Conservation (phyloP, 2,113 vertebrate genomes). For the Oreochromis spilurus region DNA sequence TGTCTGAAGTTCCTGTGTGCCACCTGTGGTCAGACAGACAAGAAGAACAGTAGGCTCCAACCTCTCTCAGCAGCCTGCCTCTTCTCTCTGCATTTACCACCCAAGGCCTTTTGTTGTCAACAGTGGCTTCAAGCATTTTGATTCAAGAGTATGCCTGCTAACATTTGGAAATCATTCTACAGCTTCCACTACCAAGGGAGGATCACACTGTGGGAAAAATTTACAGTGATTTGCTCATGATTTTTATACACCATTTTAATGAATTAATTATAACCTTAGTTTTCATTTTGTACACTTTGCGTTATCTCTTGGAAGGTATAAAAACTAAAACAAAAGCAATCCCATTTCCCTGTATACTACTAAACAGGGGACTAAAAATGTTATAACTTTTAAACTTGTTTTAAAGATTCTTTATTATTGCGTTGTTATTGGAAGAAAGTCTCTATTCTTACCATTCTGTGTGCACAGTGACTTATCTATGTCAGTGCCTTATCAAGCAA, state of each 20-base stretch:
- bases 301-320: slow-evolving; percentile 12
- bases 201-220: neutral
- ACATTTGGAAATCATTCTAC: slow-evolving; percentile 3
- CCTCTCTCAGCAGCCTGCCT: slow-evolving; percentile 9
- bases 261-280: neutral
- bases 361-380: neutral
- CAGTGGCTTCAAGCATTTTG: slow-evolving; percentile 32
- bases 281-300: slow-evolving; percentile 12
- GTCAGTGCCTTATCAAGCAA: slow-evolving; percentile 75
- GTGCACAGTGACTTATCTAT: slow-evolving; percentile 48
- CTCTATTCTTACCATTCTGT: slow-evolving; percentile 2
- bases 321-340: neutral
- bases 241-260: slow-evolving; percentile 2
- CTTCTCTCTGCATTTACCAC: neutral
- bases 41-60: slow-evolving; percentile 23
- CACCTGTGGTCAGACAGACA: slow-evolving; percentile 19
- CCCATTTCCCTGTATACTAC: neutral
- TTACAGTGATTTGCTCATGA: neutral
- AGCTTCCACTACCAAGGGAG: slow-evolving; percentile 13
- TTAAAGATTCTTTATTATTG: neutral
- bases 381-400: neutral
- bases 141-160: slow-evolving; percentile 16
- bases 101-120: slow-evolving; percentile 25
- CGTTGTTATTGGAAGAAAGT: neutral
- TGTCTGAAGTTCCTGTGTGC: slow-evolving; percentile 33